Percentiles rank a stretch among this genome's conserved stretches.
phyloP scores from a whole-genome alignment of 2,888 invertebrate genomes.

The Cryptophagus acutangulus region DNA sequence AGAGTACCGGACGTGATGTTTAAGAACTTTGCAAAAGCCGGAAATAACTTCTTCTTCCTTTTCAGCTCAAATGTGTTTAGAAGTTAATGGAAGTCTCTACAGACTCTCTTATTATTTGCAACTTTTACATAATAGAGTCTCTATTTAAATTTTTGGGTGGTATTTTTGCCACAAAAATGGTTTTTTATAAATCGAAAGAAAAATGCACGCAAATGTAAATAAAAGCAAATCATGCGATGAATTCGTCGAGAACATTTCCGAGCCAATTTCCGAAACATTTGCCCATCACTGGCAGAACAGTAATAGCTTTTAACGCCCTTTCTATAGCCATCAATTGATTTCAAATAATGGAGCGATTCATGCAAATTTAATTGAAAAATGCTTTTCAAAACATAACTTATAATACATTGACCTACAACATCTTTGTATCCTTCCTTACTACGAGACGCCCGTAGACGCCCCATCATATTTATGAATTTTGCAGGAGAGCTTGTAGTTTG shows the following conservation, averaged over 20 bases:
- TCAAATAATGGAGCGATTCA: conserved; percentile 29
- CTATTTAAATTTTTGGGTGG: too few relatives aligned
- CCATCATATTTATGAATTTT: too few relatives aligned
- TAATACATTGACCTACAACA: too few relatives aligned
- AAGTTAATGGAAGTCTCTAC: conserved; percentile 22
- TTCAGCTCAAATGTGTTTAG: conserved; percentile 24
- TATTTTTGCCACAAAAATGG: too few relatives aligned
- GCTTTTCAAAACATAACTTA: too few relatives aligned
- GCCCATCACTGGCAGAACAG: conserved; percentile 32
- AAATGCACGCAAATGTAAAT: conserved; percentile 44
- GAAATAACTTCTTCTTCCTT: conserved; percentile 31
- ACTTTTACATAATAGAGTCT: conserved; percentile 22
- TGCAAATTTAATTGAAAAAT: too few relatives aligned
- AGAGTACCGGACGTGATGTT: conserved; percentile 27
- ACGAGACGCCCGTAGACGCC: too few relatives aligned
- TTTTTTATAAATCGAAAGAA: conserved; percentile 34
- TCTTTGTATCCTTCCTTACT: too few relatives aligned
- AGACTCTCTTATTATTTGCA: conserved; percentile 25
- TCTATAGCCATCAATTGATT: conserved; percentile 32
- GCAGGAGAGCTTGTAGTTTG: too few relatives aligned
- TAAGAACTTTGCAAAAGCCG: conserved; percentile 30
- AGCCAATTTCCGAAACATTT: conserved; percentile 43
- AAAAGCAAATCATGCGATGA: conserved; percentile 41
- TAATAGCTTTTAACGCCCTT: conserved; percentile 30
- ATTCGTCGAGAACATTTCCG: conserved; percentile 40